phyloP scores from a whole-genome alignment of 2,113 vertebrate genomes.

The Eupsittula cactorum region DNA sequence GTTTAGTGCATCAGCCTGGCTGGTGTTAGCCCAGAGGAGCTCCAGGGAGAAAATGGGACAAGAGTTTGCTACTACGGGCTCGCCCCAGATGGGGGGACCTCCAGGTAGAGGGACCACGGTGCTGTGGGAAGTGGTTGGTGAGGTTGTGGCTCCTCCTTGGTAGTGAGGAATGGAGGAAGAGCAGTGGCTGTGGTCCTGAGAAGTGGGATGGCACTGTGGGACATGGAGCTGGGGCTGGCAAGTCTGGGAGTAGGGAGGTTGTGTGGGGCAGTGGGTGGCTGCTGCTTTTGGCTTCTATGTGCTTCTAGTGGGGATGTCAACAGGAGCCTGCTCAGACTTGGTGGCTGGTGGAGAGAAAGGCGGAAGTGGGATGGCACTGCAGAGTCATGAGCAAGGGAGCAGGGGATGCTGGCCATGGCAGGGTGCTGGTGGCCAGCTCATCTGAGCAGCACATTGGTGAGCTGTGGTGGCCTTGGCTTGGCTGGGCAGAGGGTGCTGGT shows the following conservation, averaged over 20 bases:
- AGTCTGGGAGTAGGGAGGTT: rapidly evolving
- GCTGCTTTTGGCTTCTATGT: not conserved
- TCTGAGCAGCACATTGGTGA: rapidly evolving
- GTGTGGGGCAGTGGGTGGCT: not conserved
- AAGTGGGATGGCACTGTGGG: not conserved
- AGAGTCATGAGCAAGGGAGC: rapidly evolving
- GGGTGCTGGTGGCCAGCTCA: not conserved
- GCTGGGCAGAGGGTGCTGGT: rapidly evolving
- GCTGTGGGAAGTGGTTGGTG: not conserved
- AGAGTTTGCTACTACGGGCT: not conserved
- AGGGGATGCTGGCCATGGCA: rapidly evolving
- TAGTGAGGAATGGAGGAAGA: not conserved
- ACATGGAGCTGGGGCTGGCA: not conserved
- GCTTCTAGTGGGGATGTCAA: rapidly evolving
- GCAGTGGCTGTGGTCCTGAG: rapidly evolving
- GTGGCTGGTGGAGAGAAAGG: too few species aligned
- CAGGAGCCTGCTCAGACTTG: not conserved
- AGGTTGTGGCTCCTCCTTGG: not conserved
- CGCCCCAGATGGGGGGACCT: not conserved
- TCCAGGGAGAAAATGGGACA: not conserved
- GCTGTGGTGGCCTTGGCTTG: rapidly evolving
- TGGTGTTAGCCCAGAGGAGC: not conserved
- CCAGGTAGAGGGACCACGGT: too few species aligned
- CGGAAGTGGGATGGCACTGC: not conserved
- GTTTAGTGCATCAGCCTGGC: not conserved